phyloP scores from a whole-genome alignment of 2,113 vertebrate genomes.

The Ceratotherium simum region DNA sequence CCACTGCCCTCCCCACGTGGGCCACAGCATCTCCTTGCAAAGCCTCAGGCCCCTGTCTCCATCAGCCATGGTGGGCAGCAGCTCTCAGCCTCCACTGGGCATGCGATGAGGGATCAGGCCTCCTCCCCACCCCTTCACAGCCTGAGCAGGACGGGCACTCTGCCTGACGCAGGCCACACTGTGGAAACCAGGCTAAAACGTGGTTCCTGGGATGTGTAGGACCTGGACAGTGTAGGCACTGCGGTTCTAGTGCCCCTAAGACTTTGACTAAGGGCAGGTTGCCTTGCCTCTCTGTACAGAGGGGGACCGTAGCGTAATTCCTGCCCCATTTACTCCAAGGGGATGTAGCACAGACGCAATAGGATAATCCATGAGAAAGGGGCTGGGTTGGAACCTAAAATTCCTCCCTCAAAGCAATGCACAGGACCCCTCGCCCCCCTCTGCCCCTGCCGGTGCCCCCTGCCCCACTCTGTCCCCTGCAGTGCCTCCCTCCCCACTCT shows the following conservation, averaged over 20 bases:
- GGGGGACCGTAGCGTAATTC: accelerated
- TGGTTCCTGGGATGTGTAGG: not conserved
- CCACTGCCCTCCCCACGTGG: accelerated
- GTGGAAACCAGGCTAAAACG: accelerated
- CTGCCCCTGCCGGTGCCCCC: accelerated
- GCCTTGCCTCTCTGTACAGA: not conserved
- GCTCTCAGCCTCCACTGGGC: accelerated
- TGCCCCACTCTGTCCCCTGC: not conserved
- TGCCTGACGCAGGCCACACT: not conserved
- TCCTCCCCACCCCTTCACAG: not conserved
- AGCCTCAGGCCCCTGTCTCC: not conserved
- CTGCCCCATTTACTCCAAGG: not conserved
- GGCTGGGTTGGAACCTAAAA: too few species aligned
- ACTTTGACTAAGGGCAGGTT: too few species aligned
- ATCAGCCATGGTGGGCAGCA: accelerated
- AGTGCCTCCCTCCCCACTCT: accelerated
- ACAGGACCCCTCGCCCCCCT: accelerated
- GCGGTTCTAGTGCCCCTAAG: not conserved
- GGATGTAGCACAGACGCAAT: accelerated
- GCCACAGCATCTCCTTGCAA: not conserved
- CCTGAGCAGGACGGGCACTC: not conserved
- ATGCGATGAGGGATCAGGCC: accelerated
- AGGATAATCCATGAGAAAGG: not conserved
- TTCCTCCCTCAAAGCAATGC: accelerated
- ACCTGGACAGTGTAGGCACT: not conserved